Evolutionary conservation across 2,113 vertebrate genomes (phyloP).

Genomic region (Rhinoptilus africanus): DNA sequence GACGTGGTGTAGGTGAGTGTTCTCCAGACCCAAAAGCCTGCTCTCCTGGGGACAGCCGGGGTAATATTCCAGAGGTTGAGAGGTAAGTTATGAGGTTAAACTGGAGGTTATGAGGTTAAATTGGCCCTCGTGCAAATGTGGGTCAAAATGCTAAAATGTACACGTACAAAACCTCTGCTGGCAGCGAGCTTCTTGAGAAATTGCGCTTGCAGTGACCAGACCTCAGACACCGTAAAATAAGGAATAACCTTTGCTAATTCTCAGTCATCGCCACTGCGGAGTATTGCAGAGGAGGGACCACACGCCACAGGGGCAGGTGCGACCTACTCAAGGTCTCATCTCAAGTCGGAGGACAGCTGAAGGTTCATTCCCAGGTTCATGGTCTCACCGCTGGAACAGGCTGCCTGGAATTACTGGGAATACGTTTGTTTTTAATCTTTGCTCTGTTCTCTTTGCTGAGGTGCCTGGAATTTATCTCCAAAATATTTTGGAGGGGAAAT

Average conservation of each 20-base stretch:
- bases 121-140: not conserved
- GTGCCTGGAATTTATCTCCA: conserved; percentile 78
- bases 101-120: not conserved
- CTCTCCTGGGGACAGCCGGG: not conserved
- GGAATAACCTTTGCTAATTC: not conserved
- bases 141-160: not conserved
- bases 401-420: not conserved
- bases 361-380: not conserved
- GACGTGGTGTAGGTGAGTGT: not conserved
- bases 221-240: not conserved
- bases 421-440: conserved; percentile 40
- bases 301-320: not conserved
- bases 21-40: not conserved
- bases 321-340: not conserved
- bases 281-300: not conserved
- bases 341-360: not conserved
- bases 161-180: not conserved
- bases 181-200: not conserved
- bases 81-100: not conserved
- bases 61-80: not conserved
- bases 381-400: not conserved
- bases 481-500: conserved; percentile 62
- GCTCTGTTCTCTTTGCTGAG: conserved; percentile 75
- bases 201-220: not conserved
- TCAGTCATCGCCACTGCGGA: not conserved